Base-by-base conservation (phyloP, 2,113 vertebrate genomes). In the Talpa occidentalis region DNA sequence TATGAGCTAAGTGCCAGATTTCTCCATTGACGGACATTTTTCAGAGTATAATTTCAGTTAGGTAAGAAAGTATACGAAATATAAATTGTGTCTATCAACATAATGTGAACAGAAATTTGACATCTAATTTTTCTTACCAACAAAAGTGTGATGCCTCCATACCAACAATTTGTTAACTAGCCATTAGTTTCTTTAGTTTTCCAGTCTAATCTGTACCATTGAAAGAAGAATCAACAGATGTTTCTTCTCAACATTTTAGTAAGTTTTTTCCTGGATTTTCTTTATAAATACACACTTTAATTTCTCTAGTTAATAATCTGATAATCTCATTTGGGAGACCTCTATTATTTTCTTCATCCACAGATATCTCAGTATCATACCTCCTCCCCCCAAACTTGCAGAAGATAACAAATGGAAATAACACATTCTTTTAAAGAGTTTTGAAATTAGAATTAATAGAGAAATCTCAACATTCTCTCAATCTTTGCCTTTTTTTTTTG, bases 251-350 rank as follows among this genome's bases (percentile, higher is more conserved):
- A 16, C 32, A 44, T 70, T 28, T 70, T n/a, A 88, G 22, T 69
- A 78, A 69, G 6, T 74, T 94, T 67, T 21, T 26, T 76, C 59
- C 77, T 67, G 87, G 54, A 93, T 54, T 79, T 69, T n/a, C 88
- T 73, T 49, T 19, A 67, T 16, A 35, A 52, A 84, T 66, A 49
- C 40, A n/a, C 84, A 49, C 42, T 86, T 95, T 67, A 82, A 84
- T 70, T 93, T 88, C 47, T 92, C 52, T 70, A 10, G 32, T 82
- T 94, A 77, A 32, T 79, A 22, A 78, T 40, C 52, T 59, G 60
- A 60, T 73, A 42, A 10, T 30, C 17, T 85, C 37, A 21, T 37
- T 66, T 76, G 16, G 52, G 6, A 94, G 42, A 70, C 4, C 6
- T 66, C 49, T 73, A 44, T 67, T 69, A 30, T 12, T 12, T 76